phyloP scores from a whole-genome alignment of 2,888 invertebrate species.

The Trachelus stipa region DNA sequence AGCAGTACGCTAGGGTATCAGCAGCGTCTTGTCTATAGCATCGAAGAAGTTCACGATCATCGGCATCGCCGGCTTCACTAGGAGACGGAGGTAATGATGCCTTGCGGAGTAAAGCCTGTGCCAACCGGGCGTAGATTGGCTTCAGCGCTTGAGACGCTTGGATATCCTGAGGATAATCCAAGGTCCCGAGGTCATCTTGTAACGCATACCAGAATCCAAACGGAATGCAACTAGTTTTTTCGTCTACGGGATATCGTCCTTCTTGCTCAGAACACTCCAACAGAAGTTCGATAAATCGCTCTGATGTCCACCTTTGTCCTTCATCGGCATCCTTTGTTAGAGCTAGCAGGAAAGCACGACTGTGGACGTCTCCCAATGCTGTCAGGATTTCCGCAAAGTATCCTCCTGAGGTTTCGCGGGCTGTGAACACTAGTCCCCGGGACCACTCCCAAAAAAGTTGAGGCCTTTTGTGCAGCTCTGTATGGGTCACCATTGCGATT shows the following conservation, averaged over 20 bases:
- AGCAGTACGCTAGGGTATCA: slow-evolving; percentile 89
- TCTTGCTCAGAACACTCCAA: slow-evolving; percentile 83
- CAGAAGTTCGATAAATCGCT: slow-evolving; percentile 78
- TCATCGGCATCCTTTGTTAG: slow-evolving; percentile 67
- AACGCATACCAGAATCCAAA: slow-evolving; percentile 94
- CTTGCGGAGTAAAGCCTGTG: slow-evolving; percentile 82
- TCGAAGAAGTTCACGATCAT: slow-evolving; percentile 87
- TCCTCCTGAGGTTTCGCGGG: slow-evolving; percentile 47
- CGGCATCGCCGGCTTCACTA: slow-evolving; percentile 67
- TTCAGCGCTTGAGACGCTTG: slow-evolving; percentile 67
- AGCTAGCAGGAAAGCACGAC: slow-evolving; percentile 69
- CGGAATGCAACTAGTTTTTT: slow-evolving; percentile 85
- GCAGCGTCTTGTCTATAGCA: slow-evolving; percentile 90
- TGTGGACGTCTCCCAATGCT: slow-evolving; percentile 69
- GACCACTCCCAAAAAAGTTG: slow-evolving; percentile 59
- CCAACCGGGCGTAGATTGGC: slow-evolving; percentile 83
- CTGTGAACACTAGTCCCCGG: slow-evolving; percentile 47
- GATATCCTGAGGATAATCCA: slow-evolving; percentile 53
- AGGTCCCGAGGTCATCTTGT: slow-evolving; percentile 72
- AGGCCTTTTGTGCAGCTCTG: slow-evolving; percentile 46
- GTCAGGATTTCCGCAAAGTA: slow-evolving; percentile 59
- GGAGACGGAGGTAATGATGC: slow-evolving; percentile 75
- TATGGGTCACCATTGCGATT: slow-evolving; percentile 48
- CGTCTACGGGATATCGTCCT: slow-evolving; percentile 89
- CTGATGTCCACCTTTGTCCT: slow-evolving; percentile 70